Evolutionary conservation across 2,113 vertebrate species (phyloP).

Genomic region (Podarcis raffonei): DNA sequence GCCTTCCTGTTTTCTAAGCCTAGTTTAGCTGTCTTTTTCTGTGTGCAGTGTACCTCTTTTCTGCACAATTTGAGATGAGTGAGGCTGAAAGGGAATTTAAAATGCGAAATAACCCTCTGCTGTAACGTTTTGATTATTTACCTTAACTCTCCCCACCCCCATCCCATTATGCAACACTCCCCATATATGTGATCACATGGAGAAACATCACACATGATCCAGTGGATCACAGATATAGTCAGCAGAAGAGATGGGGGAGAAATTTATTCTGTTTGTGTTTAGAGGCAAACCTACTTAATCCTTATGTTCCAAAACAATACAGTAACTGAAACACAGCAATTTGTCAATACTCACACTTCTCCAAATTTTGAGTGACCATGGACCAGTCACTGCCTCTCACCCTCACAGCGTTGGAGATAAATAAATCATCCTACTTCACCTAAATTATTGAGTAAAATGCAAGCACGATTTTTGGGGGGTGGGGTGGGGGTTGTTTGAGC

Average conservation of each 20-base stretch:
- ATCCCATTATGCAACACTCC: background rate
- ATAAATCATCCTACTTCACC: background rate
- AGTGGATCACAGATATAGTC: background rate
- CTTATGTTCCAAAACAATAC: background rate
- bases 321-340: background rate
- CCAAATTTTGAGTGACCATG: no score
- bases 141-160: background rate
- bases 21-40: slow-evolving; percentile 2
- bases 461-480: background rate
- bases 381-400: no score
- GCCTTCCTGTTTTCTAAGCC: slow-evolving; percentile 28
- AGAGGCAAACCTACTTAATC: no score
- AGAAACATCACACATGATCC: background rate
- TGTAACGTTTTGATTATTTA: background rate
- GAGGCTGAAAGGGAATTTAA: background rate
- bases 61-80: background rate
- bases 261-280: no score
- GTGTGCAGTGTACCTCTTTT: background rate
- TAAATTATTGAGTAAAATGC: background rate
- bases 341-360: no score
- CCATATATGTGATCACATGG: background rate
- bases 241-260: no score
- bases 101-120: background rate
- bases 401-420: no score
- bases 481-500: background rate